Percentiles rank a stretch among this genome's conserved stretches.
Evolutionary conservation across 23 tunicate genomes (phyloP).

Genomic region (Phallusia fumigata): DNA sequence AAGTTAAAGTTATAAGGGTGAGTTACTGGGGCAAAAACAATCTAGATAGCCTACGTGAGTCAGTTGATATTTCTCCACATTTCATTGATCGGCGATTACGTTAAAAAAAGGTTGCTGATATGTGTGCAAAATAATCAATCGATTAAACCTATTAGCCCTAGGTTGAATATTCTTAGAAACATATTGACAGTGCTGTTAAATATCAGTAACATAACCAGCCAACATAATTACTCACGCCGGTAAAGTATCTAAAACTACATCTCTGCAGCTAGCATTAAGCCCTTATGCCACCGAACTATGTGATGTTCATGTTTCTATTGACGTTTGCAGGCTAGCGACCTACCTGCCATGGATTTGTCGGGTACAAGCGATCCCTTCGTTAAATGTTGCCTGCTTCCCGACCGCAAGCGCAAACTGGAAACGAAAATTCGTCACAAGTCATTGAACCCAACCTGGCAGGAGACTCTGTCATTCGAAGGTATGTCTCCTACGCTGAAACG

Average conservation of each 20-base stretch:
- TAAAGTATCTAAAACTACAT: no score
- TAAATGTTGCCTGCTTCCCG: constrained; percentile 93
- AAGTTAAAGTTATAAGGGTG: constrained; percentile 59
- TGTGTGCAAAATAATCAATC: no score
- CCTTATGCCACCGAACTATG: no score
- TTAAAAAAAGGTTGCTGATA: no score
- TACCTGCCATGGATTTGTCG: constrained; percentile 94
- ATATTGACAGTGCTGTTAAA: no score
- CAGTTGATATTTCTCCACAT: no score
- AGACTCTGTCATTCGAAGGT: constrained; percentile 85
- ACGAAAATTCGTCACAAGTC: constrained; percentile 84
- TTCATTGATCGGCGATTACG: no score
- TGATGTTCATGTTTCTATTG: not conserved
- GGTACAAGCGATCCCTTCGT: constrained; percentile 97
- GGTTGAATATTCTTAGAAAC: no score
- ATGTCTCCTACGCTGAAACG: not conserved
- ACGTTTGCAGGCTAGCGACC: constrained; percentile 68
- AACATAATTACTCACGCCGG: no score
- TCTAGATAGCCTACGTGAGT: not conserved
- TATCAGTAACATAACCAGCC: no score
- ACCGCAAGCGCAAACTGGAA: constrained; percentile 90
- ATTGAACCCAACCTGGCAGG: constrained; percentile 92
- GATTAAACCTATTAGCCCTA: no score
- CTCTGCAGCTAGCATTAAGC: no score
- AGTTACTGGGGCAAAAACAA: not conserved